Conservation (phyloP, 2,888 invertebrate species). For the Spodoptera littoralis region DNA sequence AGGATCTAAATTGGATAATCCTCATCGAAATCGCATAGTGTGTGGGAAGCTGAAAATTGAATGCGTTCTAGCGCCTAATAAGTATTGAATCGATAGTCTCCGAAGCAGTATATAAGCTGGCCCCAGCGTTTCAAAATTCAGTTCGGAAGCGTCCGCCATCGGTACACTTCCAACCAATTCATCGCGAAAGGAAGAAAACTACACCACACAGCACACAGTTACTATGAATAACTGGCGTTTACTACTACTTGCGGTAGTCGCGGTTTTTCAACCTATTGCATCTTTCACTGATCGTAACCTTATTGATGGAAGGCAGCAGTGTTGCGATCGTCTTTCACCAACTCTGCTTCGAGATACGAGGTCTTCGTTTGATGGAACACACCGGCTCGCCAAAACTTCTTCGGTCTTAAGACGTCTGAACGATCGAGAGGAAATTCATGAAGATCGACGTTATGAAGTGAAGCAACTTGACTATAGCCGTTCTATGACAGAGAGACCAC, state of each 20-base stretch:
- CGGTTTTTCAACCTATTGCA: slow-evolving; percentile 77
- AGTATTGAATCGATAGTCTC: slow-evolving; percentile 69
- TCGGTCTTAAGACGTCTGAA: slow-evolving; percentile 40
- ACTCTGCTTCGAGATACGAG: slow-evolving; percentile 61
- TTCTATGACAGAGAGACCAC: slow-evolving; percentile 31
- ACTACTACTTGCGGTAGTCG: slow-evolving; percentile 80
- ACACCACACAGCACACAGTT: slow-evolving; percentile 70
- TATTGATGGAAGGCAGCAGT: slow-evolving; percentile 81
- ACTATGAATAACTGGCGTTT: slow-evolving; percentile 88
- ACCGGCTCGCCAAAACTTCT: slow-evolving; percentile 48
- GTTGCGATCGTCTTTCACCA: slow-evolving; percentile 67
- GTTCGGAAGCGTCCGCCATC: slow-evolving; percentile 77
- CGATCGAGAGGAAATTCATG: slow-evolving; percentile 51
- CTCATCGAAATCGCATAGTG: slow-evolving; percentile 55
- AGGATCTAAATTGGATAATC: slow-evolving; percentile 44
- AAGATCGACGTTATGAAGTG: slow-evolving; percentile 59
- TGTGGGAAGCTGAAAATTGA: slow-evolving; percentile 83
- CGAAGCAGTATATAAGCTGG: slow-evolving; percentile 75
- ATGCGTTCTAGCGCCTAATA: slow-evolving; percentile 85
- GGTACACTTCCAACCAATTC: slow-evolving; percentile 70
- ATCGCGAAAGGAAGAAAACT: slow-evolving; percentile 63
- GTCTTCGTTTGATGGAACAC: slow-evolving; percentile 59
- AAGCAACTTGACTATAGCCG: slow-evolving; percentile 38
- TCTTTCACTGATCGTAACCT: slow-evolving; percentile 74
- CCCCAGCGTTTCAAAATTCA: slow-evolving; percentile 62